Evolutionary conservation across 2,888 invertebrate species (phyloP).

Genomic region (Augiades crinisus): DNA sequence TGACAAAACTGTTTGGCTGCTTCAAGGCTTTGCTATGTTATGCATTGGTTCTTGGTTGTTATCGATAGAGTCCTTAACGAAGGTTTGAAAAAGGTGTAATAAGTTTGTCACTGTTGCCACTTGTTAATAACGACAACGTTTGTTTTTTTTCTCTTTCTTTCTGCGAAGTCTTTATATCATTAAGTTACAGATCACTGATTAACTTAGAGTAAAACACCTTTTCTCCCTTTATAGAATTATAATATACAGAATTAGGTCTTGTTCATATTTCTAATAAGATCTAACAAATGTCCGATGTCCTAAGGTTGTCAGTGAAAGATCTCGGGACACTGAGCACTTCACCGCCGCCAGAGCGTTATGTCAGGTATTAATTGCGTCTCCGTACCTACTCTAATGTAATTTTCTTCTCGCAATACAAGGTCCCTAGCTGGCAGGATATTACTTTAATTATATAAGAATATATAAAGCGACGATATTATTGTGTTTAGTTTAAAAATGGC

Average conservation of each 20-base stretch:
- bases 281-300: slow-evolving; percentile 5
- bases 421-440: not conserved
- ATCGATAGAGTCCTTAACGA: too few species aligned
- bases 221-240: not conserved
- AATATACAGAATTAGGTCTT: not conserved
- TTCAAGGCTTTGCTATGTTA: too few species aligned
- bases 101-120: too few species aligned
- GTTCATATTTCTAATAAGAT: not conserved
- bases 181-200: too few species aligned
- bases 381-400: not conserved
- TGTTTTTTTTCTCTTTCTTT: not conserved
- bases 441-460: not conserved
- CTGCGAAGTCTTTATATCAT: not conserved
- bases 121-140: too few species aligned
- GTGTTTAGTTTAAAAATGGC: too few species aligned
- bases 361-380: slow-evolving; percentile 8
- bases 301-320: slow-evolving; percentile 11
- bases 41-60: too few species aligned
- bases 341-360: not conserved
- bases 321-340: not conserved
- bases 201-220: too few species aligned
- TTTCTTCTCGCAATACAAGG: not conserved
- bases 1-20: too few species aligned
- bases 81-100: too few species aligned
- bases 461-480: not conserved